Percentiles rank a stretch among this genome's conserved stretches.
phyloP scores from a whole-genome alignment of 2,888 invertebrate species.

The Troides helena region DNA sequence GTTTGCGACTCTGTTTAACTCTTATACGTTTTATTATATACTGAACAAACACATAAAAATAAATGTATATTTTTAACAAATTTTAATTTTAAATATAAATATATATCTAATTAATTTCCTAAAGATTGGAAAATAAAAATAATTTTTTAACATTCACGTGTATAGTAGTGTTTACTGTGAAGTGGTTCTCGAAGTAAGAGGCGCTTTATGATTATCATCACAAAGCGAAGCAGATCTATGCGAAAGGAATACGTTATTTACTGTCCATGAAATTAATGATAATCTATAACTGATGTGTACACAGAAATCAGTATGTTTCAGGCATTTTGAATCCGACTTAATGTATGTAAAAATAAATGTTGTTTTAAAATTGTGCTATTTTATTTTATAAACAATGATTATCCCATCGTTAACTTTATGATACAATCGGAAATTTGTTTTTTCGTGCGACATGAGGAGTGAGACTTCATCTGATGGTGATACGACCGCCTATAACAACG shows the following conservation, averaged over 20 bases:
- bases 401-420: too few relatives aligned
- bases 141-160: conserved; percentile 75
- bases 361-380: conserved; percentile 77
- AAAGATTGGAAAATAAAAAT: conserved; percentile 62
- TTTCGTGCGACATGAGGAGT: too few relatives aligned
- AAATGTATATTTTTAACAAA: conserved; percentile 78
- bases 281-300: conserved; percentile 76
- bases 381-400: conserved; percentile 43
- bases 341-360: conserved; percentile 81
- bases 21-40: conserved; percentile 69
- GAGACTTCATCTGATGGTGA: too few relatives aligned
- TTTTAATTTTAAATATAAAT: conserved; percentile 70
- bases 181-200: conserved; percentile 60
- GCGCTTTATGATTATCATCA: conserved; percentile 58
- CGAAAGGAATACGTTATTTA: conserved; percentile 66
- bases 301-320: conserved; percentile 78
- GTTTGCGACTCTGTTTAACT: conserved; percentile 55
- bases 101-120: conserved; percentile 74
- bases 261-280: conserved; percentile 74
- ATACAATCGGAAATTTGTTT: too few relatives aligned
- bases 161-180: conserved; percentile 72
- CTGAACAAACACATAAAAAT: conserved; percentile 39
- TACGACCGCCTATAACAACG: too few relatives aligned
- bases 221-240: conserved; percentile 60
- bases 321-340: conserved; percentile 80